Evolutionary conservation across 2,888 invertebrate genomes (phyloP).

Genomic region (Pterostichus niger): DNA sequence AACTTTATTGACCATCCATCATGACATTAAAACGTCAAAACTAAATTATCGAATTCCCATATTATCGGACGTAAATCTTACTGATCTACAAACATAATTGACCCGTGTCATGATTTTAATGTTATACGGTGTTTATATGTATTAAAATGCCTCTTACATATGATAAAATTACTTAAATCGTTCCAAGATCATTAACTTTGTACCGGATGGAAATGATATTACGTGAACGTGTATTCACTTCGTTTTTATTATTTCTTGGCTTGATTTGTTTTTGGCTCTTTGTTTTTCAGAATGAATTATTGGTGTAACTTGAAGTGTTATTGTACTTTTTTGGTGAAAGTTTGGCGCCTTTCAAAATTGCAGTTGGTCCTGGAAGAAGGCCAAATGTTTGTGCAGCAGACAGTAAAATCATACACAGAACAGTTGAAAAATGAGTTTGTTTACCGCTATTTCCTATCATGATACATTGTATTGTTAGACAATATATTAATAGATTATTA

Average conservation of each 20-base stretch:
- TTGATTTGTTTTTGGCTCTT: not conserved
- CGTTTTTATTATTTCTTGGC: not conserved
- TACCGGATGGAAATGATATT: not conserved
- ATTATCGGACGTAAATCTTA: conserved; percentile 43
- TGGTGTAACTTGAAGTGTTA: not conserved
- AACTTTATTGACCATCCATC: conserved; percentile 42
- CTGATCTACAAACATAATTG: conserved; percentile 49
- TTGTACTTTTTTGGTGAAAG: conserved; percentile 17
- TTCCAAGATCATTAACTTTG: too few relatives aligned
- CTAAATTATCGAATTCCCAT: conserved; percentile 38
- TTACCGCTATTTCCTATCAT: not conserved
- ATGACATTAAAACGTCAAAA: conserved; percentile 47
- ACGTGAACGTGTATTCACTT: not conserved
- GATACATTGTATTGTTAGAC: not conserved
- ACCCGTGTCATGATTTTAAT: conserved; percentile 18
- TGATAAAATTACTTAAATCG: conserved; percentile 27
- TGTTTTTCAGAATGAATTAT: not conserved
- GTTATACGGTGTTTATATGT: conserved; percentile 31
- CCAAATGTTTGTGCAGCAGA: conserved; percentile 39
- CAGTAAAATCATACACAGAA: conserved; percentile 29
- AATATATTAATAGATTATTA: not conserved
- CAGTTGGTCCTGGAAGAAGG: conserved; percentile 15
- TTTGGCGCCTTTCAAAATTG: conserved; percentile 16
- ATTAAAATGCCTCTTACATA: conserved; percentile 10
- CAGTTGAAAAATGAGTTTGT: not conserved